Conservation (phyloP, 2,797 vertebrate genomes). For the Lophotriccus pileatus region DNA sequence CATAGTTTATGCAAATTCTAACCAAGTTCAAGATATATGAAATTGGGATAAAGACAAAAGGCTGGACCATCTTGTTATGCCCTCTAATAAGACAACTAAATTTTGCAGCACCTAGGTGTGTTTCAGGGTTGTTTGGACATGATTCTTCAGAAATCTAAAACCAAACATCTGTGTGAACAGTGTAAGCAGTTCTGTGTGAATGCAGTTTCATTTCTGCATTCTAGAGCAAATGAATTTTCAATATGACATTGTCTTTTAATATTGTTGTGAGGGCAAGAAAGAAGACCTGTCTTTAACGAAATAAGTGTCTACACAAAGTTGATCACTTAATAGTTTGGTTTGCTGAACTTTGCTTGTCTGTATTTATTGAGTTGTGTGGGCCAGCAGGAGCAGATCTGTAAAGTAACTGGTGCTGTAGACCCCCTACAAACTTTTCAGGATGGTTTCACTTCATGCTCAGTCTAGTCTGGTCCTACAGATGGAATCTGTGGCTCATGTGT, state of each 20-base stretch:
- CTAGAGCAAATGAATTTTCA: background rate
- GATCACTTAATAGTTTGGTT: background rate
- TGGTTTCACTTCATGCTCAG: background rate
- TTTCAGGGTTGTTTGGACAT: slow-evolving; percentile 19
- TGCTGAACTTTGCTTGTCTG: background rate
- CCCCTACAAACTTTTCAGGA: background rate
- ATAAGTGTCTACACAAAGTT: background rate
- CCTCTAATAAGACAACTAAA: slow-evolving; percentile 22
- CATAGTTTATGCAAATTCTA: background rate
- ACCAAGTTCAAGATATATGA: background rate
- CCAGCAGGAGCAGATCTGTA: background rate
- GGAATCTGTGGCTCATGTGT: background rate
- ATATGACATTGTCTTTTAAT: background rate
- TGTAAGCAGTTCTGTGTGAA: background rate
- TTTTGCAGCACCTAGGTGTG: background rate
- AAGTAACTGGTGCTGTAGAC: background rate
- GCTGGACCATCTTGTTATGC: background rate
- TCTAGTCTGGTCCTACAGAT: background rate
- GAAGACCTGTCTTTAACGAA: background rate
- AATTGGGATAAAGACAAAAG: background rate
- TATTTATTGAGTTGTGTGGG: background rate
- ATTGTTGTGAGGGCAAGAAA: background rate
- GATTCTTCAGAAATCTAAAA: slow-evolving; percentile 49
- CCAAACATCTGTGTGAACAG: background rate
- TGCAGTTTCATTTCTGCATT: slow-evolving; percentile 38